Percentiles rank a stretch among this genome's conserved stretches.
phyloP scores from a whole-genome alignment of 1,140 invertebrate species.

The Samia ricini region DNA sequence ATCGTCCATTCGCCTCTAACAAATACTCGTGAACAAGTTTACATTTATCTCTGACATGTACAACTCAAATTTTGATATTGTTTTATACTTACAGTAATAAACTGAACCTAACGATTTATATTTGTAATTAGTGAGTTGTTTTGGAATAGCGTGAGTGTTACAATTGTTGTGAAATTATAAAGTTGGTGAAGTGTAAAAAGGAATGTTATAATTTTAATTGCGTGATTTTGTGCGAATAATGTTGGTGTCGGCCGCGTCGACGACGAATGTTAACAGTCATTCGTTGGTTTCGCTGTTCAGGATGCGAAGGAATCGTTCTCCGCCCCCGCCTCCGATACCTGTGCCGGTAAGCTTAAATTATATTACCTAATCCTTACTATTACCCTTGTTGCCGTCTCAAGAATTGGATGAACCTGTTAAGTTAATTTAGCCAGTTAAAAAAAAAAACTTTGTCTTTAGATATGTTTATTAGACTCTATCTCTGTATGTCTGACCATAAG shows the following conservation, averaged over 20 bases:
- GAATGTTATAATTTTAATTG: neutral
- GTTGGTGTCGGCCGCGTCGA: conserved; percentile 49
- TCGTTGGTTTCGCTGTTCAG: conserved; percentile 53
- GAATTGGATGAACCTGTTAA: too few relatives aligned
- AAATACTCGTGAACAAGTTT: conserved; percentile 16
- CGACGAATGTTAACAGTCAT: conserved; percentile 45
- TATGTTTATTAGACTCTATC: too few relatives aligned
- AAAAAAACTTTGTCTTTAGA: too few relatives aligned
- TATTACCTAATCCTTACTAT: neutral
- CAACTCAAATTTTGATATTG: too few relatives aligned
- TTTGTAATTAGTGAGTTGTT: too few relatives aligned
- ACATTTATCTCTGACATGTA: too few relatives aligned
- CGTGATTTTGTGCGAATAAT: conserved; percentile 24
- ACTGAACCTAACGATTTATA: too few relatives aligned
- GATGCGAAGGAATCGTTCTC: conserved; percentile 34
- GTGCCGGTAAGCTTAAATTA: conserved; percentile 28
- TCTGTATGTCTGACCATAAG: too few relatives aligned
- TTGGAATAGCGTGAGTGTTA: neutral
- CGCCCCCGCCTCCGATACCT: conserved; percentile 5
- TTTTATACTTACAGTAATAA: too few relatives aligned
- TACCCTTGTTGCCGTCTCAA: too few relatives aligned
- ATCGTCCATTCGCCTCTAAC: too few relatives aligned
- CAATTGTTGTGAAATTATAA: neutral
- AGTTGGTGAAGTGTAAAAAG: neutral
- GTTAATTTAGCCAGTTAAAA: too few relatives aligned